Base-by-base conservation (phyloP, 2,113 vertebrate species). In the Apodemus speciosus region DNA sequence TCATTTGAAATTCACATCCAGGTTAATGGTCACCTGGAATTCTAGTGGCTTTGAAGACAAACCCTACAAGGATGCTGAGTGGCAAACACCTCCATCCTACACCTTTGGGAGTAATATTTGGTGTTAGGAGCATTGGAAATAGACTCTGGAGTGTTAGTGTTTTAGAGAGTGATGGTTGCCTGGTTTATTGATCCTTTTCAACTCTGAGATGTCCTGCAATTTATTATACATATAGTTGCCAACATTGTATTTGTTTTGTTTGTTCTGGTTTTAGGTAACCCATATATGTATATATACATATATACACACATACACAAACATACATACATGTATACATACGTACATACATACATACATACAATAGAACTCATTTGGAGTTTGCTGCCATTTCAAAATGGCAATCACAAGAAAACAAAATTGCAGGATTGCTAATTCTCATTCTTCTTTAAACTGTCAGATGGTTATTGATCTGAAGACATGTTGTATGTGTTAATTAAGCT, bases 361-460 rank as follows among this genome's bases (percentile, higher is more conserved):
- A 21, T 58, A 76, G 71, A 76, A 83, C 85, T 60, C 40, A 64
- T 88, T 95, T 96, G 53, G 35, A 85, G 80, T 91, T 75, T 96
- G 7, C 4, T 80, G n/a, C 85, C 53, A 60, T 79, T 93, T n/a
- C 72, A 27, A 3, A 46, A 14, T 8, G 18, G 11, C 46, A 92
- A 73, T 8, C 69, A 38, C 23, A 77, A 58, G 27, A 40, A 20
- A 11, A 1, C 56, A 60, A 18, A 40, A 27, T 58, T 79, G 64
- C 46, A 69, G 15, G 14, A 27, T 93, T 64, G 14, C 25, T 32
- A 76, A 0, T 79, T 35, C 18, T 80, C 13, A 95, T 21, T 30
- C 35, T 53, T 86, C 51, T 95, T 92, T 85, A 88, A 56, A 95
- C 40, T 90, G 64, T 53, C 72, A 85, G 30, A 71, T 53, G 69